Evolutionary conservation across 2,113 vertebrate species (phyloP).

Genomic region (Cisticola juncidis): DNA sequence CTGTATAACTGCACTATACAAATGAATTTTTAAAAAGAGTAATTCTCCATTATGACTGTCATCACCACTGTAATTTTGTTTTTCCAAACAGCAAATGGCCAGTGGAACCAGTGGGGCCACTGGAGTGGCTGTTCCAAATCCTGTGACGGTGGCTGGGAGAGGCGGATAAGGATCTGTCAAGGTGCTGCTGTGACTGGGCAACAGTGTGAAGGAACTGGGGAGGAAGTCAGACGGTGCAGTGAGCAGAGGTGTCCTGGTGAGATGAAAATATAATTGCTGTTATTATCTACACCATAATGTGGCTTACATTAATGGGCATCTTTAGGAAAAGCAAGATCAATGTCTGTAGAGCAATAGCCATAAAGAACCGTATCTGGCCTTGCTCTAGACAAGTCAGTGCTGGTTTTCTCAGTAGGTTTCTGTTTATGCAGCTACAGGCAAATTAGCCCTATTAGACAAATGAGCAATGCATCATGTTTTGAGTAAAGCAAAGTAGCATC

Average conservation of each 20-base stretch:
- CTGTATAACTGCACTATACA: neutral
- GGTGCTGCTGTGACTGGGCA: slow-evolving; percentile 87
- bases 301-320: neutral
- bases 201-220: slow-evolving; percentile 89
- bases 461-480: neutral
- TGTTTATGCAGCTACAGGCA: neutral
- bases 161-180: slow-evolving; percentile 89
- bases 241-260: slow-evolving; percentile 97
- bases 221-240: slow-evolving; percentile 93
- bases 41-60: neutral
- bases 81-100: slow-evolving; percentile 88
- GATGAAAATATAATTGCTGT: neutral
- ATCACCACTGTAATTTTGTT: neutral
- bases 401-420: neutral
- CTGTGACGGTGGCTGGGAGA: slow-evolving; percentile 95
- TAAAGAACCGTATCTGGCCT: neutral
- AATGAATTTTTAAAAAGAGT: neutral
- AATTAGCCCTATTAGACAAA: neutral
- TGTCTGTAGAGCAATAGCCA: neutral
- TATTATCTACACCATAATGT: neutral
- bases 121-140: slow-evolving; percentile 98
- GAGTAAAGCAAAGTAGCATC: neutral
- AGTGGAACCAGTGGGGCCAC: slow-evolving; percentile 97
- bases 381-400: neutral
- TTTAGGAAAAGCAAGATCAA: neutral